Evolutionary conservation across 2,113 vertebrate species (phyloP), one percentile per base, ranked within the genome.

Genomic region (Tupaia chinensis): DNA sequence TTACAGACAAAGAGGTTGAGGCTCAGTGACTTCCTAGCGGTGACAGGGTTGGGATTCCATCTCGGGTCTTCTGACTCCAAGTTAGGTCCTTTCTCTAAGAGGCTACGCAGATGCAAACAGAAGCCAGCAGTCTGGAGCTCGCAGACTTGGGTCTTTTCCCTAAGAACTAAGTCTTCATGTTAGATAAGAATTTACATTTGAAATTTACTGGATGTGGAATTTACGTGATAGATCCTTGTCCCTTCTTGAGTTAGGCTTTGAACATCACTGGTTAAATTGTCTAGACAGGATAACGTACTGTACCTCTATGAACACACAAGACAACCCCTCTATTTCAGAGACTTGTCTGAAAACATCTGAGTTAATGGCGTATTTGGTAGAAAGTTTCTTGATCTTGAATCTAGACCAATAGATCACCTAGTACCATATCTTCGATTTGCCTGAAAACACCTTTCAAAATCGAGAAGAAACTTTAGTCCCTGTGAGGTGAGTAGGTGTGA

Each of bases 401-500:
- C 65, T 93, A 74, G 34, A 20, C 54, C 16, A 32, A 27, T 32
- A 79, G 58, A 83, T 74, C 32, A 70, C 66, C 34, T 54, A 53
- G 13, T 23, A 84, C 66, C 8, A 3, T 65, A 44, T 20, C 20
- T 90, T 34, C 29, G 23, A 84, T 66, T 65, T 77, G 34, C 68
- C 56, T 85, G 23, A 87, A 92, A 81, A 93, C 61, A 54, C 14
- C 27, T 79, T 90, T 94, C 44, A 78, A 79, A 81, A 88, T 56
- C 61, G 66, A 87, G 66, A 29, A 82, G 58, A 68, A 84, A 54
- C 11, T 66, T 72, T 19, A 27, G 58, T 88, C 72, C n/a, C 44
- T 44, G 29, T 44, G 66, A 54, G 56, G 66, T 12, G 4, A 9
- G n/a, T 7, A 34, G 23, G 29, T 9, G 5, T 34, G 0, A 6